These are phyloP conservation scores for Phenganax stokvisi DNA, from an alignment of 92 coral and sea anemone genomes.

Conservation along the genomic window DNA sequence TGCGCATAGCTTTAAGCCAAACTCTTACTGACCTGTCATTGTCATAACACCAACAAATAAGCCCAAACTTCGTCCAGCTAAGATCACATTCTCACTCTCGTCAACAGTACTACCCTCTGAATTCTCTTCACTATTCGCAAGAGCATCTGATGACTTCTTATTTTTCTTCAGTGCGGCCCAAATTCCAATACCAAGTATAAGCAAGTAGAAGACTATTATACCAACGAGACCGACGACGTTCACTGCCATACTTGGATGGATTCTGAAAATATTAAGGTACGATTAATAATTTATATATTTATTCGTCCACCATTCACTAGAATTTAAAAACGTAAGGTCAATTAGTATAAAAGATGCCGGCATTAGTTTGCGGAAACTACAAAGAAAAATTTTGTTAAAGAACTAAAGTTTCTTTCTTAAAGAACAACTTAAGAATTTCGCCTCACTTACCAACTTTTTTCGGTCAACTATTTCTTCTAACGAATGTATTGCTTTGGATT, in stretches of 20 bases:
- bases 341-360: too few species aligned
- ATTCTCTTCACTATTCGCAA: neutral
- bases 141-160: neutral
- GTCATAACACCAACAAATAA: conserved; percentile 66
- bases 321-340: neutral
- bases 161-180: conserved; percentile 55
- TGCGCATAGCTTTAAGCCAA: neutral
- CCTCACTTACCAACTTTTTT: neutral
- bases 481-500: neutral
- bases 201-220: conserved; percentile 45
- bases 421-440: too few species aligned
- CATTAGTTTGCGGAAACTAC: too few species aligned
- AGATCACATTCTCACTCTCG: conserved; percentile 63
- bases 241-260: conserved; percentile 38
- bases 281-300: neutral
- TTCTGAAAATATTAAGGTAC: neutral
- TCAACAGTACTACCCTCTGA: neutral
- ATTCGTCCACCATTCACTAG: neutral
- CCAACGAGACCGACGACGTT: conserved; percentile 51
- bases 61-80: conserved; percentile 72
- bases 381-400: too few species aligned
- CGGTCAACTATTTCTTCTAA: neutral
- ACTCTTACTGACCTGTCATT: conserved; percentile 59
- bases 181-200: conserved; percentile 50
- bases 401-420: too few species aligned